These are phyloP conservation scores for Trochalopteron elliotii DNA, from an alignment of 2,113 vertebrate genomes.

Conservation along the genomic window DNA sequence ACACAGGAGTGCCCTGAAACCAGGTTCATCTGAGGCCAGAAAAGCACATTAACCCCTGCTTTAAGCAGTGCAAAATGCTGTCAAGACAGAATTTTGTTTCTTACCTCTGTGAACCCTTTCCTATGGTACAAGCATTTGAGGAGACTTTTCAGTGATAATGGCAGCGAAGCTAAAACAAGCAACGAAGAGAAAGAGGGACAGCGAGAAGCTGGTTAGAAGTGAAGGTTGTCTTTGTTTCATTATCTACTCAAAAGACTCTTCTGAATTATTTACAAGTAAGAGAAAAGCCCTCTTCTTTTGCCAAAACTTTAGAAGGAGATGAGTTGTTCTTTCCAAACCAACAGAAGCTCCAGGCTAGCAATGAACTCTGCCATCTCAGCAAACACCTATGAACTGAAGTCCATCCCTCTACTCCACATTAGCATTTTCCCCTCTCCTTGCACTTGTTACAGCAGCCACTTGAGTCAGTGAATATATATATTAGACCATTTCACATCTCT, in stretches of 20 bases:
- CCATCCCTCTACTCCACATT: not conserved
- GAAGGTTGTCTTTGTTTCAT: not conserved
- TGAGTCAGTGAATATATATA: not conserved
- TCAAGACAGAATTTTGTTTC: not conserved
- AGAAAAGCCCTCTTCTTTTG: not conserved
- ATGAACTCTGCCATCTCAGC: not conserved
- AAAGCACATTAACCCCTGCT: not conserved
- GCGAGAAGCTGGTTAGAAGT: not conserved
- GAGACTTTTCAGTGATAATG: not conserved
- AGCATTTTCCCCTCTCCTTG: not conserved
- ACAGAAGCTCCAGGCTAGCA: not conserved
- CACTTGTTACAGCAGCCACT: not conserved
- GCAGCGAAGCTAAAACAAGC: not conserved
- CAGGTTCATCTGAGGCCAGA: constrained; percentile 11
- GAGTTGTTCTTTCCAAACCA: not conserved
- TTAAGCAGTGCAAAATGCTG: not conserved
- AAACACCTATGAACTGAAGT: not conserved
- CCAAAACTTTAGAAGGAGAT: not conserved
- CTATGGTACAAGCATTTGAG: not conserved
- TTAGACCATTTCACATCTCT: not conserved
- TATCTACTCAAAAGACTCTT: not conserved
- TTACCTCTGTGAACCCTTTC: not conserved
- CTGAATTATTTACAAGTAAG: not conserved
- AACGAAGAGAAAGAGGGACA: not conserved
- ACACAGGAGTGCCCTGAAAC: not conserved